phyloP scores from a whole-genome alignment of 2,113 vertebrate species.

The Phalacrocorax aristotelis region DNA sequence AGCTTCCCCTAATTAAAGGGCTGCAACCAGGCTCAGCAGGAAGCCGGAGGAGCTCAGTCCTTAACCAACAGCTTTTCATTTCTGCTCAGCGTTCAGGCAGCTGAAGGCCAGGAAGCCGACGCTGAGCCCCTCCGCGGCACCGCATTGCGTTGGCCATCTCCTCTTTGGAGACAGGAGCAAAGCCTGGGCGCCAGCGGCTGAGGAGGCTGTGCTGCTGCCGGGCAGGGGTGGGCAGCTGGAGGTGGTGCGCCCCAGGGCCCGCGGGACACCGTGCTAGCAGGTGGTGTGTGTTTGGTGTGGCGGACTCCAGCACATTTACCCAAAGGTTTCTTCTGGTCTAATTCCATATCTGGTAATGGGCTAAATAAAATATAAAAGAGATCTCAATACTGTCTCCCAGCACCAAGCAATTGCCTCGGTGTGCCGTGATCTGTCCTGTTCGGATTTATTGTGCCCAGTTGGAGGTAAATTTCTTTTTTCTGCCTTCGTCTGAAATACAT shows the following conservation, averaged over 20 bases:
- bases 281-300: rapidly evolving
- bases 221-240: not conserved
- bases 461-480: not conserved
- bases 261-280: not conserved
- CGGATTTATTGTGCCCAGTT: not conserved
- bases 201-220: not conserved
- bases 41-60: not conserved
- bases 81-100: not conserved
- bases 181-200: not conserved
- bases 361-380: not conserved
- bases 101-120: not conserved
- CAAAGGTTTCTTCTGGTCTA: not conserved
- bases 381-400: no score
- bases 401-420: not conserved
- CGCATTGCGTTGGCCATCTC: rapidly evolving
- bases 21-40: not conserved
- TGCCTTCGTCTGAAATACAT: not conserved
- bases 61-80: not conserved
- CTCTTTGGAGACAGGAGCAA: not conserved
- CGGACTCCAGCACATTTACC: not conserved
- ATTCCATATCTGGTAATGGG: not conserved
- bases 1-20: slow-evolving; percentile 18
- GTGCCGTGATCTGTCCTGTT: not conserved
- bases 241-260: rapidly evolving
- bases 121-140: not conserved